Evolutionary conservation across 1,140 invertebrate species (phyloP).

Genomic region (Pseudomyrmex cubaensis): DNA sequence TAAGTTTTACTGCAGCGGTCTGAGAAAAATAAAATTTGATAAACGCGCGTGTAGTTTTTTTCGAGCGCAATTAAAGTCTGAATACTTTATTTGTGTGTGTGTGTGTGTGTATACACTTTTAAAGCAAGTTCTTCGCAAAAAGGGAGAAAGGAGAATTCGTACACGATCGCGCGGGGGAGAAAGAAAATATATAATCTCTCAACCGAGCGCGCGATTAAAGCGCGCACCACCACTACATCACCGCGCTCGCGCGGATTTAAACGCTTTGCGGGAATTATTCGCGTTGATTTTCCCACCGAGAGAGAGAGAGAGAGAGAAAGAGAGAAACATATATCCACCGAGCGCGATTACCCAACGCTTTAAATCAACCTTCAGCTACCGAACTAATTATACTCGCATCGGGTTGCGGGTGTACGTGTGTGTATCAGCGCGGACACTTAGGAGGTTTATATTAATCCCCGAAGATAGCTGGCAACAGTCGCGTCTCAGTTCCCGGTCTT

Average conservation of each 20-base stretch:
- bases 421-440: conserved; percentile 68
- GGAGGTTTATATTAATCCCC: conserved; percentile 83
- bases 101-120: too few species aligned
- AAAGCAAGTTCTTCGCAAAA: too few species aligned
- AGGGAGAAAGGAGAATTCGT: not conserved
- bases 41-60: too few species aligned
- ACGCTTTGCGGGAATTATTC: not conserved
- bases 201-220: not conserved
- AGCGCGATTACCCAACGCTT: conserved; percentile 72
- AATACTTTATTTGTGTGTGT: too few species aligned
- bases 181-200: not conserved
- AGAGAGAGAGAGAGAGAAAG: not conserved
- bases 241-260: conserved; percentile 5
- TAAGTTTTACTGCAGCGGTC: too few species aligned
- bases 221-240: not conserved
- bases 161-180: conserved; percentile 11
- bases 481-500: conserved; percentile 72
- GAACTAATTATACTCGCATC: conserved; percentile 82
- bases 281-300: conserved; percentile 6
- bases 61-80: too few species aligned
- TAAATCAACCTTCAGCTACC: conserved; percentile 76
- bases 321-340: not conserved
- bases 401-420: conserved; percentile 46
- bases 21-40: too few species aligned
- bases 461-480: conserved; percentile 75